Evolutionary conservation across 2,797 vertebrate genomes (phyloP).

Genomic region (Betta splendens): DNA sequence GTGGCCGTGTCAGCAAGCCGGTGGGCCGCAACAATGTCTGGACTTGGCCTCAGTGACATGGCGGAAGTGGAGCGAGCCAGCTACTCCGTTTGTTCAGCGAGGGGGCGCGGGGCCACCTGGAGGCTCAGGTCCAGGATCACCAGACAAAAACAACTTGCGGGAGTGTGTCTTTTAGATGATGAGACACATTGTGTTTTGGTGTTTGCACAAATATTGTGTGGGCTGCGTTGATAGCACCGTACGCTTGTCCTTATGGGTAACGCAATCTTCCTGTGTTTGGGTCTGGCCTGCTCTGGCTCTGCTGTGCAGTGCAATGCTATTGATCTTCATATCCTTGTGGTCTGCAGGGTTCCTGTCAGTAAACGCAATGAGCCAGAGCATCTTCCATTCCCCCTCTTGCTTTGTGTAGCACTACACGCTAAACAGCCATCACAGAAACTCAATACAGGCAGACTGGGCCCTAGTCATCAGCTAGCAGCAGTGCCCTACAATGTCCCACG

Average conservation of each 20-base stretch:
- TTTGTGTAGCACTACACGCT: slow-evolving; percentile 69
- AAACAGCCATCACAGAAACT: slow-evolving; percentile 80
- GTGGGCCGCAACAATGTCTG: slow-evolving; percentile 69
- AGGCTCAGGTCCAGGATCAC: slow-evolving; percentile 56
- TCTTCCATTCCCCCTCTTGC: slow-evolving; percentile 58
- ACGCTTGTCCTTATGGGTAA: slow-evolving; percentile 64
- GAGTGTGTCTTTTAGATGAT: slow-evolving; percentile 18
- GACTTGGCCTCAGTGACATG: slow-evolving; percentile 64
- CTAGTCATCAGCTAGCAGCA: slow-evolving; percentile 53
- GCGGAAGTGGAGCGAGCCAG: slow-evolving; percentile 55
- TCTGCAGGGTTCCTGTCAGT: slow-evolving; percentile 77
- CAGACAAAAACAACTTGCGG: slow-evolving; percentile 48
- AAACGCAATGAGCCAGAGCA: slow-evolving; percentile 70
- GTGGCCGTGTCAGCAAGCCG: slow-evolving; percentile 59
- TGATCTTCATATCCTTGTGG: slow-evolving; percentile 75
- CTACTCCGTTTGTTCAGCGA: slow-evolving; percentile 72
- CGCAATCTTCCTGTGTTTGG: slow-evolving; percentile 74
- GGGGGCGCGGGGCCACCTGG: slow-evolving; percentile 64
- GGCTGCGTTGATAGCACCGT: slow-evolving; percentile 33
- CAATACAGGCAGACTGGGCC: slow-evolving; percentile 70
- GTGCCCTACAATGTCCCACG: slow-evolving; percentile 71
- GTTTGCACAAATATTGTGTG: slow-evolving; percentile 32
- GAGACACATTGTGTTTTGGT: slow-evolving; percentile 15
- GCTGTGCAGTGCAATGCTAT: slow-evolving; percentile 70
- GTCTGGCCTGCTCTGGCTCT: slow-evolving; percentile 60